phyloP scores from a whole-genome alignment of 2,797 vertebrate species.

The Capromys pilorides region DNA sequence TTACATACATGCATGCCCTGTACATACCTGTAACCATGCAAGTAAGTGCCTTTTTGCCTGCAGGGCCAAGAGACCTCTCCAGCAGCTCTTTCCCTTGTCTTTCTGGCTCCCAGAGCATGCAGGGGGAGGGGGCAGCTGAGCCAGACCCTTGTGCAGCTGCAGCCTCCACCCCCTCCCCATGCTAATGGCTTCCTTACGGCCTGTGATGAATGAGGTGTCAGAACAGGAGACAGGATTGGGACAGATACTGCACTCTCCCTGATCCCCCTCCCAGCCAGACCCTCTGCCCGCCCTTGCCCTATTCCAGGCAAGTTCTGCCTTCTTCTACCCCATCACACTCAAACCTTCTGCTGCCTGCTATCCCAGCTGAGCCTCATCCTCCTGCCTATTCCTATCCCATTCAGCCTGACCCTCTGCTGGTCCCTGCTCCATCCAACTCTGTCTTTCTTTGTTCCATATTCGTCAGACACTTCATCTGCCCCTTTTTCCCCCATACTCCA shows the following conservation, averaged over 20 bases:
- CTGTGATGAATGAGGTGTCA: slow-evolving; percentile 69
- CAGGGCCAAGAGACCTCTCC: slow-evolving; percentile 14
- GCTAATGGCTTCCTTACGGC: slow-evolving; percentile 80
- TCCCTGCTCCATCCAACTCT: not conserved
- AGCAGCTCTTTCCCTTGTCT: slow-evolving; percentile 62
- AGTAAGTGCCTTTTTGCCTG: slow-evolving; percentile 49
- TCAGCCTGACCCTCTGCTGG: not conserved
- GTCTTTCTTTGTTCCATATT: not conserved
- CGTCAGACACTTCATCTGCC: not conserved
- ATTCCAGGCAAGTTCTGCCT: not conserved
- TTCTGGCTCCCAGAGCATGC: slow-evolving; percentile 65
- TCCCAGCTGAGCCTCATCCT: not conserved
- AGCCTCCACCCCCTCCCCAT: slow-evolving; percentile 26
- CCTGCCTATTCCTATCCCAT: not conserved
- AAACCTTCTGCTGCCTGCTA: not conserved
- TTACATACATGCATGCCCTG: not conserved
- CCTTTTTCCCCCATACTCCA: not conserved
- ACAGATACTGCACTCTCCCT: slow-evolving; percentile 72
- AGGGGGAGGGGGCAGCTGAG: slow-evolving; percentile 47
- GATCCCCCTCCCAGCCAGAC: slow-evolving; percentile 42
- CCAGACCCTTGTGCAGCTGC: slow-evolving; percentile 80
- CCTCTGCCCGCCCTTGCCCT: slow-evolving; percentile 59
- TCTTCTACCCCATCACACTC: not conserved
- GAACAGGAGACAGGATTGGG: slow-evolving; percentile 80
- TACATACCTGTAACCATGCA: not conserved